Conservation (phyloP, 2,797 vertebrate genomes). For the Tenualosa thibaudeaui region DNA sequence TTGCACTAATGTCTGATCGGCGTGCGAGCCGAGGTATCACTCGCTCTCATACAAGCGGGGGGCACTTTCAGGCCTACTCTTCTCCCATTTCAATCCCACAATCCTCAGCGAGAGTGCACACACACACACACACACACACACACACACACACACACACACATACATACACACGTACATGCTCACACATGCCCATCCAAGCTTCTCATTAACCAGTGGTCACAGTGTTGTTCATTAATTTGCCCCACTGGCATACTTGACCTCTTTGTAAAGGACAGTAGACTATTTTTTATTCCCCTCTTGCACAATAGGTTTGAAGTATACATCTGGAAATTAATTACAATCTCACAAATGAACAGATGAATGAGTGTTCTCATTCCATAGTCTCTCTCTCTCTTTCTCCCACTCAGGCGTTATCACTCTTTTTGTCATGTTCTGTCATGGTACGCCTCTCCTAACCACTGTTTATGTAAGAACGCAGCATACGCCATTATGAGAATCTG, state of each 20-base stretch:
- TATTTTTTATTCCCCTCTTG: not conserved
- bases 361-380: not conserved
- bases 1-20: constrained; percentile 1
- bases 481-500: constrained; percentile 25
- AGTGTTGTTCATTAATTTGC: constrained; percentile 9
- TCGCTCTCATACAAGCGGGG: constrained; percentile 1
- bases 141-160: not conserved
- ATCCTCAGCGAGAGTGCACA: not conserved
- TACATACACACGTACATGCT: not conserved
- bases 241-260: constrained; percentile 6
- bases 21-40: not conserved
- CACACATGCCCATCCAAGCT: constrained; percentile 6
- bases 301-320: constrained; percentile 17
- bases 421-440: not conserved
- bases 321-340: not conserved
- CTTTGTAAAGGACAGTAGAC: not conserved
- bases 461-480: constrained; percentile 26
- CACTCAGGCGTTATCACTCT: not conserved
- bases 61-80: not conserved
- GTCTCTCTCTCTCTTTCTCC: not conserved
- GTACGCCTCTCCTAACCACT: constrained; percentile 1
- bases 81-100: not conserved
- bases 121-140: not conserved
- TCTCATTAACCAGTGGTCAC: constrained; percentile 21
- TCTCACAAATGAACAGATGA: not conserved